Base-by-base conservation (phyloP, 2,888 invertebrate species). In the Cheilosia soror region DNA sequence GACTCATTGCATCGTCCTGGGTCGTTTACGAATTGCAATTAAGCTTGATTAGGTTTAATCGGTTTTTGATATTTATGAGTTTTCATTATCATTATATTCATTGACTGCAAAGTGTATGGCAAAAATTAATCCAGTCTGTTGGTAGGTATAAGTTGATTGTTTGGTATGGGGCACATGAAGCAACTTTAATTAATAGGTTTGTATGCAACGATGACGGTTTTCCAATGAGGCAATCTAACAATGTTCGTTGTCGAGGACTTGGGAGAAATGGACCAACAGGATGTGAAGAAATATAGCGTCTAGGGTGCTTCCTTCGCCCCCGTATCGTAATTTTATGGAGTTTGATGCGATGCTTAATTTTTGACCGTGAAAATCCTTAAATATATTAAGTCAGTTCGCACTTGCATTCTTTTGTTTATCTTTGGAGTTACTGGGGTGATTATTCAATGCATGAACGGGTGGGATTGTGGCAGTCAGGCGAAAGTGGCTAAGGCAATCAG, bases 41-140 rank as follows among this genome's bases (percentile, higher is more conserved):
- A 89, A 88, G 89, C 89, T 88, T 89, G 89, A 89, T 89, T 89
- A 89, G 89, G 87, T 88, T 89, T 89, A 89, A 89, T 89, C 88
- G 88, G 87, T 88, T 89, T 88, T 88, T 88, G 88, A 88, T 89
- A 89, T 89, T 89, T 89, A 89, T 89, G 88, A 87, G 87, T 88
- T 89, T 89, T 89, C 89, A 89, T 89, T 89, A 89, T 87, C 89
- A 88, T 88, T 88, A 87, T 69, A 79, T 86, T 78, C 77, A 87
- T 77, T 81, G 80, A 77, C 87, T 85, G 76, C 63, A 88, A 87
- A 88, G 84, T 86, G 86, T 37, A 37, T 87, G 69, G 75, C 51
- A 62, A 82, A 81, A 49, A 87, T 87, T 83, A 79, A 80, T 81
- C 78, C 68, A 85, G 80, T 65, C 42, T 5, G n/a, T 7, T 15